A percentile compares a stretch with the other conserved stretches of the same genome.
Evolutionary conservation across 2,888 invertebrate species (phyloP).

Genomic region (Sericinus montela): DNA sequence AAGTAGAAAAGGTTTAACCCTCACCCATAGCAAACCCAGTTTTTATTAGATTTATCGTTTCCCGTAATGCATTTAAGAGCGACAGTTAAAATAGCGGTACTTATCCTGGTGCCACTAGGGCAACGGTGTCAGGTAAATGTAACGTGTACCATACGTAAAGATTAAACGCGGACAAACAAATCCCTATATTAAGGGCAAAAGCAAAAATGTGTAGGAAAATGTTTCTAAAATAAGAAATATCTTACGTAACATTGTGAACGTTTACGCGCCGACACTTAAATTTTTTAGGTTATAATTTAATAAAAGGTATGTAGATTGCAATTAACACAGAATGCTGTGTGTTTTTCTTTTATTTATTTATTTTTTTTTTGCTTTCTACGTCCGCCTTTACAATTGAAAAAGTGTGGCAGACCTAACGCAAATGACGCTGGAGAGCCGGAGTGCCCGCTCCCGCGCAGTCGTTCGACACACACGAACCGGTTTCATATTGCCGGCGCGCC

Average conservation of each 20-base stretch:
- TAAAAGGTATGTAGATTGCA: neutral
- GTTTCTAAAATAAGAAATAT: too few species aligned
- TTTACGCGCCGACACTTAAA: too few species aligned
- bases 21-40: neutral
- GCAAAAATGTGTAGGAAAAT: too few species aligned
- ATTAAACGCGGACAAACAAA: neutral
- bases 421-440: conserved; percentile 16
- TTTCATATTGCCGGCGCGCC: conserved; percentile 46
- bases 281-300: neutral
- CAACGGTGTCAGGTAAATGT: conserved; percentile 55
- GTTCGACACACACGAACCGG: conserved; percentile 43
- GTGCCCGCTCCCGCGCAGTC: conserved; percentile 21
- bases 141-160: conserved; percentile 30
- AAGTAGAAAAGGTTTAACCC: too few species aligned
- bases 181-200: neutral
- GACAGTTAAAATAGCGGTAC: conserved; percentile 50
- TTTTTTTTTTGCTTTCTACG: too few species aligned
- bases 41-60: conserved; percentile 18
- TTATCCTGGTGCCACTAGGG: conserved; percentile 51
- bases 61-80: conserved; percentile 24
- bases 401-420: conserved; percentile 16
- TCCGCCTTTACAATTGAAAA: neutral
- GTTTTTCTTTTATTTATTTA: neutral
- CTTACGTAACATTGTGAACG: too few species aligned
- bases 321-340: neutral